Percentiles rank a stretch among this genome's conserved stretches.
Conservation (phyloP, 2,888 invertebrate genomes). For the Caenorhabditis uteleia region DNA sequence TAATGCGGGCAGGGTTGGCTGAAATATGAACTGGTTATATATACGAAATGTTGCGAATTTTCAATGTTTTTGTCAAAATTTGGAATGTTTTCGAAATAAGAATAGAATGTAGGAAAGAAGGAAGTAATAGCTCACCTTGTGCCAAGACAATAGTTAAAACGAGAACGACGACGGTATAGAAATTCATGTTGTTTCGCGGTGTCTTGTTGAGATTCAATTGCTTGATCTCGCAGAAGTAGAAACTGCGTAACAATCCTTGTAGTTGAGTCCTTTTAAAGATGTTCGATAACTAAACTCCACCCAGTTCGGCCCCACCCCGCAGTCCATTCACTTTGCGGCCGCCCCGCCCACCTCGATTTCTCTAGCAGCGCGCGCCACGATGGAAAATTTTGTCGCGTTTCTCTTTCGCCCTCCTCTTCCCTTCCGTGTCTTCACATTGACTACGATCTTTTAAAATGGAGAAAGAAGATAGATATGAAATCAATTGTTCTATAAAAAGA, state of each 20-base stretch:
- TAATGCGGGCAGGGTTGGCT: slow-evolving; percentile 45
- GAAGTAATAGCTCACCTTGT: slow-evolving; percentile 38
- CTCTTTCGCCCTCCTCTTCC: no score
- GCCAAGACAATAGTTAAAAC: slow-evolving; percentile 31
- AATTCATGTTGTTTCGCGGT: slow-evolving; percentile 36
- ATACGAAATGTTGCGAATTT: no score
- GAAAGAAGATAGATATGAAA: slow-evolving; percentile 10
- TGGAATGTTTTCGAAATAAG: not conserved
- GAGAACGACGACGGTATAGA: slow-evolving; percentile 33
- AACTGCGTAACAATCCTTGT: slow-evolving; percentile 38
- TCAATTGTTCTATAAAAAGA: slow-evolving; percentile 28
- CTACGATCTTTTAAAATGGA: no score
- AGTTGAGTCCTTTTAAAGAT: slow-evolving; percentile 24
- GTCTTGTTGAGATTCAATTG: slow-evolving; percentile 36
- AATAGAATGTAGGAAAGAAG: not conserved
- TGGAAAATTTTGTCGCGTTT: slow-evolving; percentile 22
- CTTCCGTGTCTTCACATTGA: no score
- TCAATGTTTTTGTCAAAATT: not conserved
- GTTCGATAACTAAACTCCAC: no score
- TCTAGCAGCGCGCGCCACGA: slow-evolving; percentile 15
- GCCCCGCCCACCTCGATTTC: slow-evolving; percentile 12
- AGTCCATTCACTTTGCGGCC: slow-evolving; percentile 13
- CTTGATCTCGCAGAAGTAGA: slow-evolving; percentile 46
- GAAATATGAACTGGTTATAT: slow-evolving; percentile 5
- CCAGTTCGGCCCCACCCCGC: slow-evolving; percentile 21